Evolutionary conservation across 2,113 vertebrate genomes (phyloP).

Genomic region (Dermatemys mawii): DNA sequence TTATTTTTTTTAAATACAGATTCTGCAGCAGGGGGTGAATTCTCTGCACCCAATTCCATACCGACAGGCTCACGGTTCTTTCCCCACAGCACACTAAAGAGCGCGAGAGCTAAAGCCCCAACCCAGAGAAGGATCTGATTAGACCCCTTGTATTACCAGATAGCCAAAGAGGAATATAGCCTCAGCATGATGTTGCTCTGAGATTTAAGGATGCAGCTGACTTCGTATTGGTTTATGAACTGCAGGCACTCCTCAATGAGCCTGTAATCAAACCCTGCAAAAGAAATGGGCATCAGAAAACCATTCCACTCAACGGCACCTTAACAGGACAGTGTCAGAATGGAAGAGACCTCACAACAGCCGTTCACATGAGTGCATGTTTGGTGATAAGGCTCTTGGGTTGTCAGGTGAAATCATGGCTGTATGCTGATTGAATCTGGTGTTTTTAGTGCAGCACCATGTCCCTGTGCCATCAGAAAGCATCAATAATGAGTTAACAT

Average conservation of each 20-base stretch:
- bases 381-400: background rate
- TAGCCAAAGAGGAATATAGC: conserved; percentile 24
- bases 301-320: background rate
- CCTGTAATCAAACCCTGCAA: background rate
- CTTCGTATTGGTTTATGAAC: conserved; percentile 14
- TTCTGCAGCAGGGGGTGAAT: background rate
- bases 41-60: background rate
- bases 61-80: background rate
- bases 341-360: background rate
- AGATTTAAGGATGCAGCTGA: conserved; percentile 19
- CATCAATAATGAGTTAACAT: no score
- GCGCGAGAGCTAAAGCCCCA: background rate
- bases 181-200: conserved; percentile 46
- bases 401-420: no score
- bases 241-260: conserved; percentile 17
- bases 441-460: no score
- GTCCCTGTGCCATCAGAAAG: no score
- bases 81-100: background rate
- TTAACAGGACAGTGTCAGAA: background rate
- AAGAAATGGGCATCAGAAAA: background rate
- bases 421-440: no score
- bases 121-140: background rate
- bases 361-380: background rate
- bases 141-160: conserved; percentile 3
- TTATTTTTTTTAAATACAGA: background rate